phyloP scores from a whole-genome alignment of 2,888 invertebrate species.

The Embidobia sp. region DNA sequence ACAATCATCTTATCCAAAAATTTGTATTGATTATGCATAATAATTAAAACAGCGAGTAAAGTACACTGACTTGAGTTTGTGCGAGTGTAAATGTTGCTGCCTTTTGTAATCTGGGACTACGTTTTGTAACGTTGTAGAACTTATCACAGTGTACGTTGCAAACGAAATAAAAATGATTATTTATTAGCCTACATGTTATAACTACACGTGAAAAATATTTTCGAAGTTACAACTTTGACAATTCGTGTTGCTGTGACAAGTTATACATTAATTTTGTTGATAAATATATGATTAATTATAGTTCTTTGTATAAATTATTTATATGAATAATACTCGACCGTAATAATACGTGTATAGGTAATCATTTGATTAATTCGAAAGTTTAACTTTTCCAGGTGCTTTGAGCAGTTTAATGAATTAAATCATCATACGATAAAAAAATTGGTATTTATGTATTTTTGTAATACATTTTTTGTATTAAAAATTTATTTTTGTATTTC shows the following conservation, averaged over 20 bases:
- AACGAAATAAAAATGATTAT: conserved; percentile 1
- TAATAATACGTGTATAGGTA: conserved; percentile 28
- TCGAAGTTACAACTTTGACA: too few relatives aligned
- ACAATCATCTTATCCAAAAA: too few relatives aligned
- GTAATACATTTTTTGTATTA: background rate
- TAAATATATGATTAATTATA: conserved; percentile 24
- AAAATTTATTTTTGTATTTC: conserved; percentile 24
- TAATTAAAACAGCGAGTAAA: too few relatives aligned
- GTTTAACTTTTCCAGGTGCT: conserved; percentile 10
- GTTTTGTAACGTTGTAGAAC: conserved; percentile 34
- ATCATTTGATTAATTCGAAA: conserved; percentile 21
- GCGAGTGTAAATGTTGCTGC: too few relatives aligned
- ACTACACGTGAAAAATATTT: conserved; percentile 1
- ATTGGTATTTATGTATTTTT: background rate
- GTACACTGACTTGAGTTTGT: too few relatives aligned
- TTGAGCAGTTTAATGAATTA: background rate
- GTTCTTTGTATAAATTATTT: conserved; percentile 44
- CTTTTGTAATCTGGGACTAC: conserved; percentile 42
- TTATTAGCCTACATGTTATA: background rate
- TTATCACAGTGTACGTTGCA: conserved; percentile 34
- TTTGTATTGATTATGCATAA: too few relatives aligned
- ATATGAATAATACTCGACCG: conserved; percentile 21
- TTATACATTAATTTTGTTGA: conserved; percentile 33
- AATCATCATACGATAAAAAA: too few relatives aligned
- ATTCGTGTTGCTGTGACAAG: conserved; percentile 33